Base-by-base conservation (phyloP, 2,113 vertebrate genomes). In the Tetrax tetrax region DNA sequence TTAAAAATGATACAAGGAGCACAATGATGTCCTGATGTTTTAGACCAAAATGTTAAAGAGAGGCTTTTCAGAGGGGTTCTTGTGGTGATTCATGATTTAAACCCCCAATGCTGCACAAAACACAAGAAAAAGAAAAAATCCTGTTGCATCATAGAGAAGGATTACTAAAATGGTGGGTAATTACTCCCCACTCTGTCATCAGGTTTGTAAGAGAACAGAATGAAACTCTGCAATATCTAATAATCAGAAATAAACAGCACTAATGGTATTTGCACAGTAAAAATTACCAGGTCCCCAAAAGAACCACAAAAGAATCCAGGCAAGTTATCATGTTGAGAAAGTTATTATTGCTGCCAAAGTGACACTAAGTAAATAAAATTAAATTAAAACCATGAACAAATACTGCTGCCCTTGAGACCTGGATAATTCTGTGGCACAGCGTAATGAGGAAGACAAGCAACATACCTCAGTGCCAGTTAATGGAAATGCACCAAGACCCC, bases 111-210 rank as follows among this genome's bases (percentile, higher is more conserved):
- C 50, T 87, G 29, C 53, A 27, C 21, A 66, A 93, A 87, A 17
- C 0, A 0, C 1, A n/a, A 29, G 14, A 8, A 53, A 48, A 65
- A 27, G 4, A 5, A 24, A 11, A 16, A 1, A 8, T 4, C 10
- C 6, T 48, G 6, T 66, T 95, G 37, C 23, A 27, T 48, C 3
- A 2, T 21, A 65, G 1, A 2, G 66, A 71, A 75, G 24, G 43
- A 56, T 93, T 75, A 54, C 7, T 86, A 82, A 87, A 93, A 87
- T 53, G 24, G 14, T 4, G 31, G 65, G 14, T 81, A 86, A 95
- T 97, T 59, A 68, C 11, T 94, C 59, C 71, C 63, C 22, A 8
- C 51, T 65, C 48, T 92, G 77, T 74, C 53, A 17, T 57, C 29
- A 54, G 35, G 61, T 33, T 86, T 74, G 14, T 60, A 50, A 81